A percentile compares a stretch with the other conserved stretches of the same genome.
phyloP scores from a whole-genome alignment of 2,888 invertebrate genomes.

The Andrena bucephala region DNA sequence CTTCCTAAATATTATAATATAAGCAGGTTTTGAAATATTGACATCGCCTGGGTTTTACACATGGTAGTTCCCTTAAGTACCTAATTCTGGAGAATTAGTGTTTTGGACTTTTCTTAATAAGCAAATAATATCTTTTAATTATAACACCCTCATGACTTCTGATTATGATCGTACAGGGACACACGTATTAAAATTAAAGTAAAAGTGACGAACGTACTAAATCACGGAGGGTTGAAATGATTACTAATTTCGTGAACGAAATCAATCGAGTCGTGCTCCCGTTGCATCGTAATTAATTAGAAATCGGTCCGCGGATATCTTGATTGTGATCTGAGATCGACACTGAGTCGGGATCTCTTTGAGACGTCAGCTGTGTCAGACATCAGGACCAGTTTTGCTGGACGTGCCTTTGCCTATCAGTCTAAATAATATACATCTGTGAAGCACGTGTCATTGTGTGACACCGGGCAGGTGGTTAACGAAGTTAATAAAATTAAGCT shows the following conservation, averaged over 20 bases:
- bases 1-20: no score
- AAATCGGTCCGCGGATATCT: slow-evolving; percentile 79
- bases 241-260: neutral
- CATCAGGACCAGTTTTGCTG: slow-evolving; percentile 75
- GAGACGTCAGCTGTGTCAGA: slow-evolving; percentile 79
- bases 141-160: no score
- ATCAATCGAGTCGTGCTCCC: slow-evolving; percentile 12
- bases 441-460: slow-evolving; percentile 58
- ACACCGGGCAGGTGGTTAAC: slow-evolving; percentile 10
- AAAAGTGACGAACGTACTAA: no score
- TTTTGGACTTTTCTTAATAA: no score
- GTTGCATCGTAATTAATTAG: slow-evolving; percentile 79
- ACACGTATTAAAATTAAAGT: no score
- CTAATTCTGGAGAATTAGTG: no score
- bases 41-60: no score
- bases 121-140: no score
- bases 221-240: no score
- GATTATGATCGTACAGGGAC: no score
- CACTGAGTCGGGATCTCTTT: slow-evolving; percentile 79
- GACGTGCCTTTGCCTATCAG: slow-evolving; percentile 58
- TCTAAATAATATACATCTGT: slow-evolving; percentile 66
- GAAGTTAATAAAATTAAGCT: slow-evolving; percentile 7
- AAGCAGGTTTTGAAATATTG: no score
- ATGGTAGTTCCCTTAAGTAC: no score
- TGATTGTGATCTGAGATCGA: slow-evolving; percentile 72